A percentile compares a stretch with the other conserved stretches of the same genome.
Conservation (phyloP, 2,113 vertebrate genomes). For the Larimichthys crocea region DNA sequence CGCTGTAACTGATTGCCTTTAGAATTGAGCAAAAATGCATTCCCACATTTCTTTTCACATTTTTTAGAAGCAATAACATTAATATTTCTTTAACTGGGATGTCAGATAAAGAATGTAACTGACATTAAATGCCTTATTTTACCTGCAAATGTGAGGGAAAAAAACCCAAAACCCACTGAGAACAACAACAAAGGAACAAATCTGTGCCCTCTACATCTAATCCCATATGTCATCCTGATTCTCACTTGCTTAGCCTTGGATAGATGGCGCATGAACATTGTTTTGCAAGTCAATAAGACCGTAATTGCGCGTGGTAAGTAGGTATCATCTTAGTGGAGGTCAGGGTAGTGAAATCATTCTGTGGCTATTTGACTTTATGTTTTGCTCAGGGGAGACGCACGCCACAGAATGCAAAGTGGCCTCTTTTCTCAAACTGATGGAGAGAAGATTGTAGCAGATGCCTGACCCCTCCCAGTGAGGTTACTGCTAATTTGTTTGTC, state of each 20-base stretch:
- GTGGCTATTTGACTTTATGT: slow-evolving; percentile 71
- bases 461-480: slow-evolving; percentile 63
- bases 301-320: slow-evolving; percentile 73
- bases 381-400: slow-evolving; percentile 59
- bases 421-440: slow-evolving; percentile 65
- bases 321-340: slow-evolving; percentile 68
- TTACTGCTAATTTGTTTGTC: slow-evolving; percentile 74
- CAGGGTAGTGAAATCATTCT: slow-evolving; percentile 71
- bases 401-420: slow-evolving; percentile 68
- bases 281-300: slow-evolving; percentile 80
- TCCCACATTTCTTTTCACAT: neutral
- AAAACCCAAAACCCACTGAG: neutral
- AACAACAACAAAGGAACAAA: slow-evolving; percentile 17
- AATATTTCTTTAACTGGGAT: neutral
- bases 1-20: neutral
- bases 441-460: slow-evolving; percentile 54
- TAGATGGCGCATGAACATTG: slow-evolving; percentile 50
- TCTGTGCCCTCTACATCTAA: slow-evolving; percentile 19
- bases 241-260: slow-evolving; percentile 24
- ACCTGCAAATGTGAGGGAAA: slow-evolving; percentile 4
- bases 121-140: slow-evolving; percentile 2
- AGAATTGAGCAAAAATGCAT: neutral
- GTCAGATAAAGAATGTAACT: neutral
- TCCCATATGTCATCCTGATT: slow-evolving; percentile 45
- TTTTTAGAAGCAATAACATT: neutral